Evolutionary conservation across 1,140 invertebrate genomes (phyloP).

Genomic region (Pachyrhynchus sulphureomaculatus): DNA sequence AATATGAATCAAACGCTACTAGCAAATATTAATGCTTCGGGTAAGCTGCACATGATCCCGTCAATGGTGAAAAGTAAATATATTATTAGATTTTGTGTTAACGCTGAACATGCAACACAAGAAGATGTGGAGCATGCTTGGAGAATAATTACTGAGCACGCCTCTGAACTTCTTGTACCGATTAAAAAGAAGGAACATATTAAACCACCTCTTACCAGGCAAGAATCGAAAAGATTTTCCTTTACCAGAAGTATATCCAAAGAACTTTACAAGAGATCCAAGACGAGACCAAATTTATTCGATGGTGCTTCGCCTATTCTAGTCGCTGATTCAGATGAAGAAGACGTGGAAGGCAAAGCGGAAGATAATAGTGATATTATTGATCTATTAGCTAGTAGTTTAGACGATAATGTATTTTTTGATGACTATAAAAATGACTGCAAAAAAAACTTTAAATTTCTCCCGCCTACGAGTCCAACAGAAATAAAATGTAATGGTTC

Average conservation of each 20-base stretch:
- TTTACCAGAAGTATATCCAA: constrained; percentile 67
- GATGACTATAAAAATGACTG: too few relatives aligned
- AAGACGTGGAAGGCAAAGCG: constrained; percentile 31
- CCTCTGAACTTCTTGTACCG: constrained; percentile 63
- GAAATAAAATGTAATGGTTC: constrained; percentile 37
- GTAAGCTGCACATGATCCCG: constrained; percentile 88
- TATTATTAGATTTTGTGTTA: constrained; percentile 82
- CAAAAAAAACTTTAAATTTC: constrained; percentile 30
- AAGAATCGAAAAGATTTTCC: constrained; percentile 63
- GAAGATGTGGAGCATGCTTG: constrained; percentile 78
- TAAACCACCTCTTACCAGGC: constrained; percentile 56
- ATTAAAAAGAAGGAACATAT: constrained; percentile 45
- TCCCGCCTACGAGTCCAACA: constrained; percentile 20
- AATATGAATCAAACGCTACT: constrained; percentile 78
- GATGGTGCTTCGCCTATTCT: constrained; percentile 69
- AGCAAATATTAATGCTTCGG: constrained; percentile 83
- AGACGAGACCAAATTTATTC: constrained; percentile 61
- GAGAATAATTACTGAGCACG: constrained; percentile 68
- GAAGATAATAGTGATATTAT: constrained; percentile 34
- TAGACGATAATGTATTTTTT: constrained; percentile 36
- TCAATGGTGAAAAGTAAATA: constrained; percentile 77
- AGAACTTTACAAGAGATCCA: constrained; percentile 61
- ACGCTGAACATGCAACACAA: constrained; percentile 74
- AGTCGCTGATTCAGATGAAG: constrained; percentile 57
- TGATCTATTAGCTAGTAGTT: constrained; percentile 28